Base-by-base conservation (phyloP, 2,113 vertebrate genomes). In the Cyanocitta stelleri region DNA sequence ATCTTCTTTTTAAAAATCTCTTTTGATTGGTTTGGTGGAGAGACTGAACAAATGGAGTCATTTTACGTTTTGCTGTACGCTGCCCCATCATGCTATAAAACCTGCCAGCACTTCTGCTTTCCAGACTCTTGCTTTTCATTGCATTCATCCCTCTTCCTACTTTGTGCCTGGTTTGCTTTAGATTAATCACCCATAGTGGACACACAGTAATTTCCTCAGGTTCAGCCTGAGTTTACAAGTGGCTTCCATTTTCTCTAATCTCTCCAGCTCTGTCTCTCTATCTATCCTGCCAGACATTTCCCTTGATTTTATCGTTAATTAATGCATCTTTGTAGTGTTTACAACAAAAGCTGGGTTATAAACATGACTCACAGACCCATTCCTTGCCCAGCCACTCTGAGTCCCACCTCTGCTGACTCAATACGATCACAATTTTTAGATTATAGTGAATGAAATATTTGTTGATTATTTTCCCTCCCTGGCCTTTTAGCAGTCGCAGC, bases 291-390 rank as follows among this genome's bases (percentile, higher is more conserved):
- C 74, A 91, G 78, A 35, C 51, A 37, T 56, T 83, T 43, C 39
- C 20, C 55, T 67, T 33, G 67, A 87, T 89, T 91, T 89, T 76
- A 90, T 43, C 22, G 9, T 91, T 94, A 93, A 94, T 90, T 91
- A 88, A 86, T 54, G 49, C 32, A 54, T 69, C 83, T 63, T 35
- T 61, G 55, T n/a, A 32, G 46, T 16, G 48, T 80, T 83, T 71
- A 72, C 72, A 87, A 52, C 72, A 77, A 59, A 80, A 78, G 16
- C 71, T 80, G 59, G 8, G 9, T 62, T 74, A 85, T 32, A 85
- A 87, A 88, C 1, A 1, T 63, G 67, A 74, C 27, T 83, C 81
- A 87, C 58, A 44, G 22, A 51, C 11, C 58, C 43, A 7, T 41
- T 44, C 4, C 0, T 27, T 30, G 32, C 75, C 61, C 56, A 48